A percentile compares a stretch with the other conserved stretches of the same genome.
These are phyloP conservation scores for Pseudoips prasinana DNA, from an alignment of 2,888 invertebrate genomes.

Conservation along the genomic window DNA sequence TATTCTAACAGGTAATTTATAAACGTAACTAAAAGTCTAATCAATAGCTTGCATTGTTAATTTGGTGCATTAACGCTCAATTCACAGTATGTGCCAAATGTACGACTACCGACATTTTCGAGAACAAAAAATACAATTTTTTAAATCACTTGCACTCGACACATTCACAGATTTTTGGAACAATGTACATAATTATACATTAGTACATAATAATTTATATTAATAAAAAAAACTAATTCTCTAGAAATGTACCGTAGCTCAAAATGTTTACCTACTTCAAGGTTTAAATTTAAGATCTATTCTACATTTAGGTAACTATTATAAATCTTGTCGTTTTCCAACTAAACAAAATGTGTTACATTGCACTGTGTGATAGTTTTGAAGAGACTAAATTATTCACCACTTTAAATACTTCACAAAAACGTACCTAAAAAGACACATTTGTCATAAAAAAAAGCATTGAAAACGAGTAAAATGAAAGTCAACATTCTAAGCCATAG, in stretches of 20 bases:
- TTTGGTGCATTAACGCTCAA: conserved; percentile 61
- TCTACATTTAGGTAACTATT: conserved; percentile 51
- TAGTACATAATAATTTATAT: conserved; percentile 54
- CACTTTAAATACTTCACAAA: too few relatives aligned
- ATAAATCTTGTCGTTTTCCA: conserved; percentile 46
- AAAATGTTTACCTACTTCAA: conserved; percentile 61
- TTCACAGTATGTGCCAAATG: conserved; percentile 64
- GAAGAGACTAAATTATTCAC: too few relatives aligned
- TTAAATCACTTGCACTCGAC: conserved; percentile 42
- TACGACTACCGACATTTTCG: conserved; percentile 34
- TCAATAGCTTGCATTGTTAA: conserved; percentile 47
- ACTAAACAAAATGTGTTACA: conserved; percentile 33
- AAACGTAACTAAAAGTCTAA: conserved; percentile 40
- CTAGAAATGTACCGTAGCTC: conserved; percentile 70
- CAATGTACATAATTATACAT: conserved; percentile 74
- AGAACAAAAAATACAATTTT: conserved; percentile 29
- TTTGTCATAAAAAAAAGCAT: too few relatives aligned
- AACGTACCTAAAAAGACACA: too few relatives aligned
- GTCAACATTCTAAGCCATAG: too few relatives aligned
- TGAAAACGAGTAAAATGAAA: too few relatives aligned
- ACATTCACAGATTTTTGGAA: conserved; percentile 64
- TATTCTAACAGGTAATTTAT: conserved; percentile 24
- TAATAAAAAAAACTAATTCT: conserved; percentile 46
- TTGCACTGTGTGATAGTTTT: conserved; percentile 29
- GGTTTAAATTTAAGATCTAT: conserved; percentile 61